Evolutionary conservation across 30 jellyfish, hydroid and myxozoan genomes (phyloP).

Genomic region (Cassiopea xamachana): DNA sequence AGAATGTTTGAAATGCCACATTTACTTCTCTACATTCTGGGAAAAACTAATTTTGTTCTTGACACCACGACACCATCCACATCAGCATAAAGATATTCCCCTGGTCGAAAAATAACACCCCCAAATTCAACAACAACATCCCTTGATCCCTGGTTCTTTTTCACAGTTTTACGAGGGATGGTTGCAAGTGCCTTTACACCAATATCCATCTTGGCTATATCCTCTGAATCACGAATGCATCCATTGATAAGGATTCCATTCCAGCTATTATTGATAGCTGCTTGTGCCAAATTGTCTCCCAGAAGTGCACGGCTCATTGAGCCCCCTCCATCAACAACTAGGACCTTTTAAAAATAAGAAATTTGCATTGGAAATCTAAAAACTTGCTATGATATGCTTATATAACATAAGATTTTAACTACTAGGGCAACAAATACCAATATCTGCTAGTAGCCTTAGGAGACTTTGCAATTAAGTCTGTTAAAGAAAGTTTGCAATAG

Average conservation of each 20-base stretch:
- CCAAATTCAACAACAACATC: constrained; percentile 64
- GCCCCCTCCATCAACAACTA: constrained; percentile 81
- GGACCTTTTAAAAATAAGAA: constrained; percentile 29
- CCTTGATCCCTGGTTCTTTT: constrained; percentile 63
- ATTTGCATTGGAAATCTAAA: background rate
- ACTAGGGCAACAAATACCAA: too few relatives aligned
- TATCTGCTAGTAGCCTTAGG: too few relatives aligned
- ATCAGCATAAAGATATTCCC: constrained; percentile 70
- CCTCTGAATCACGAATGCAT: constrained; percentile 61
- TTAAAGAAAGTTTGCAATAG: too few relatives aligned
- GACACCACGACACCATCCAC: constrained; percentile 73
- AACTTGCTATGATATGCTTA: background rate
- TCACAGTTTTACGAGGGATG: constrained; percentile 68
- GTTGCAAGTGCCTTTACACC: constrained; percentile 81
- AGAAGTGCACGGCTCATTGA: constrained; percentile 66
- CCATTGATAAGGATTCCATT: constrained; percentile 72
- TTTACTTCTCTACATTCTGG: constrained; percentile 6
- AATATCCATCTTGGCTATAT: constrained; percentile 47
- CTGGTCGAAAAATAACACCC: constrained; percentile 66
- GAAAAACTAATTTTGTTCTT: constrained; percentile 28
- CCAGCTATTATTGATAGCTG: constrained; percentile 81
- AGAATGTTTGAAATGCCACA: background rate
- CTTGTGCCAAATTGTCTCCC: constrained; percentile 77
- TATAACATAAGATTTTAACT: too few relatives aligned
- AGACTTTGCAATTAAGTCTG: too few relatives aligned